phyloP scores from a whole-genome alignment of 2,113 vertebrate genomes.

The Plestiodon gilberti region DNA sequence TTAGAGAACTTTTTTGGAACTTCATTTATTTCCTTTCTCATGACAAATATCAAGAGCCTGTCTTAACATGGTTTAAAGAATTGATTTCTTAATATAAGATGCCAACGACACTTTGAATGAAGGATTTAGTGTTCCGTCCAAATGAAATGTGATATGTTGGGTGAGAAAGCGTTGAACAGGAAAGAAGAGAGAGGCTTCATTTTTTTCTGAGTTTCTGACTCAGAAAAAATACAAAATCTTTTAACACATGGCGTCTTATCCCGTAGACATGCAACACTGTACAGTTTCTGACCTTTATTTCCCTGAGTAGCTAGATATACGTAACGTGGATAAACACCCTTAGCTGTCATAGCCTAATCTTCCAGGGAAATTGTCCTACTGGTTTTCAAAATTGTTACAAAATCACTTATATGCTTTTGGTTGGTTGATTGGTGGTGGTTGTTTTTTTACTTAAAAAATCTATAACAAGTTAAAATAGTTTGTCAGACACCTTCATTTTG shows the following conservation, averaged over 20 bases:
- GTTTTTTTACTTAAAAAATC: neutral
- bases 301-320: neutral
- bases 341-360: neutral
- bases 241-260: too few relatives aligned
- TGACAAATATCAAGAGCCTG: neutral
- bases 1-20: neutral
- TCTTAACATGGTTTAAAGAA: neutral
- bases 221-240: too few relatives aligned
- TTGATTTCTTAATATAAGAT: neutral
- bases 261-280: too few relatives aligned
- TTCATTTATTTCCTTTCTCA: neutral
- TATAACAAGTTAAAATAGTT: neutral
- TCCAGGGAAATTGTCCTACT: neutral
- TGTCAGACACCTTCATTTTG: neutral
- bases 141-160: neutral
- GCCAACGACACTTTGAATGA: neutral
- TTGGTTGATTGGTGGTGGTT: neutral
- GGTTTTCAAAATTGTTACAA: constrained; percentile 13
- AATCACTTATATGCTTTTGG: neutral
- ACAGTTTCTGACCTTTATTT: neutral
- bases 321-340: neutral
- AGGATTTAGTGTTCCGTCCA: neutral
- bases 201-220: neutral
- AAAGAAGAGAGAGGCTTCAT: neutral
- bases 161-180: neutral